Evolutionary conservation across 37 sponge, comb jelly and placozoan genomes (phyloP), one percentile per base, ranked within the genome.

Genomic region (Oopsacas minuta): DNA sequence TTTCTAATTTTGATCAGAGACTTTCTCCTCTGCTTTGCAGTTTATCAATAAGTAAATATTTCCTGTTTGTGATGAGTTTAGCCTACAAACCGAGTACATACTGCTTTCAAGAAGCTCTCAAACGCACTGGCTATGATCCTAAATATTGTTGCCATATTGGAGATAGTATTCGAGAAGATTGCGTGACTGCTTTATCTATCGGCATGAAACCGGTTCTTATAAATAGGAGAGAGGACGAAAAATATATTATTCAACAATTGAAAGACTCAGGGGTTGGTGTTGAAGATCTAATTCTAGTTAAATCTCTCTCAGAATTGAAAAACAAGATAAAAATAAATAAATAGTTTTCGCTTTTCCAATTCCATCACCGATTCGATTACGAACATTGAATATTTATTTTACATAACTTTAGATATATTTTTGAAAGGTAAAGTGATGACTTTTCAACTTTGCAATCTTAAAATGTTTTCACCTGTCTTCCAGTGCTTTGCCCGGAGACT

Each of bases 191-290:
- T 3, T 25, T 61, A 5, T 61, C 75, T 61, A 3, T 61, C 32
- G 75, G 75, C 20, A 61, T 61, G 22, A 61, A n/a, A 61, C 75
- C 75, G 3, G 75, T 61, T n/a, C 75, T 61, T n/a, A 10, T 61
- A 10, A 61, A 61, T 34, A 61, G 75, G 75, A 25, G 28, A 12
- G 75, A 61, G 22, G 28, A 34, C 28, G 22, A 20, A 61, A n/a
- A 3, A 34, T 25, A 61, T 10, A 10, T 61, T 10, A 61, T 5
- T 61, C 3, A 3, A 61, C 75, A 61, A 12, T 12, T 61, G 28
- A 10, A 12, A 10, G 20, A 10, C 5, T 10, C 75, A 12, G 75
- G 75, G 28, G 7, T 61, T 25, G 22, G 28, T n/a, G 30, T 7
- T 25, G 28, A 12, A 61, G 75, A 61, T 61, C 32, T 61, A 20